These are phyloP conservation scores for Neotoma lepida DNA, from an alignment of 2,113 vertebrate species.

Conservation along the genomic window DNA sequence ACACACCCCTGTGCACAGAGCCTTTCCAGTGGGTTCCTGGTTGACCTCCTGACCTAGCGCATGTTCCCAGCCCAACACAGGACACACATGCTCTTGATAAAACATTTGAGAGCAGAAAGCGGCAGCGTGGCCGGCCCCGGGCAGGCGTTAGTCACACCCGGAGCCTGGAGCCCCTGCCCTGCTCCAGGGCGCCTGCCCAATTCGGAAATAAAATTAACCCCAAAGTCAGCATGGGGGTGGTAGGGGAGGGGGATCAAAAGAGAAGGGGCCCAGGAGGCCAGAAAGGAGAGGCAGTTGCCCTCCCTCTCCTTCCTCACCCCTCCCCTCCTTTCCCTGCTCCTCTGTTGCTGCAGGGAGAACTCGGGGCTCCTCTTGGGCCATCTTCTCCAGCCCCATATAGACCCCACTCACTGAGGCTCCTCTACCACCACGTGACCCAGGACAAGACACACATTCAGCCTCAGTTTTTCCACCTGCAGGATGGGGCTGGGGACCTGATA, in stretches of 20 bases:
- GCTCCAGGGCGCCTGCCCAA: constrained; percentile 59
- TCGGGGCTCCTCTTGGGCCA: not conserved
- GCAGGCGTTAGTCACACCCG: constrained; percentile 92
- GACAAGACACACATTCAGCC: not conserved
- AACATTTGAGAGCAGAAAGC: constrained; percentile 84
- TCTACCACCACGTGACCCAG: not conserved
- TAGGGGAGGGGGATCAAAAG: constrained; percentile 67
- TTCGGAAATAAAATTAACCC: constrained; percentile 81
- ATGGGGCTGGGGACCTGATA: not conserved
- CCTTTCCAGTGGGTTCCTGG: constrained; percentile 75
- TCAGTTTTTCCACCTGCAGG: not conserved
- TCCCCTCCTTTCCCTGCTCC: fast-evolving
- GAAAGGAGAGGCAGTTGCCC: constrained; percentile 46
- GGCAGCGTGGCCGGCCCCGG: constrained; percentile 81
- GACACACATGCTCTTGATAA: constrained; percentile 98
- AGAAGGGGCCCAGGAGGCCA: constrained; percentile 66
- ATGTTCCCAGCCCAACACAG: constrained; percentile 78
- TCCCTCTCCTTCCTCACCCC: not conserved
- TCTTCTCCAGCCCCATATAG: not conserved
- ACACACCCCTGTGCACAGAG: fast-evolving
- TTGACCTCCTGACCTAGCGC: constrained; percentile 87
- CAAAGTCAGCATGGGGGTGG: constrained; percentile 34
- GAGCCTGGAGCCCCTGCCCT: constrained; percentile 69
- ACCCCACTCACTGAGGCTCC: not conserved
- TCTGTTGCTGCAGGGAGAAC: not conserved